Conservation (phyloP, 2,888 invertebrate species). For the Chymomyza fuscimana region DNA sequence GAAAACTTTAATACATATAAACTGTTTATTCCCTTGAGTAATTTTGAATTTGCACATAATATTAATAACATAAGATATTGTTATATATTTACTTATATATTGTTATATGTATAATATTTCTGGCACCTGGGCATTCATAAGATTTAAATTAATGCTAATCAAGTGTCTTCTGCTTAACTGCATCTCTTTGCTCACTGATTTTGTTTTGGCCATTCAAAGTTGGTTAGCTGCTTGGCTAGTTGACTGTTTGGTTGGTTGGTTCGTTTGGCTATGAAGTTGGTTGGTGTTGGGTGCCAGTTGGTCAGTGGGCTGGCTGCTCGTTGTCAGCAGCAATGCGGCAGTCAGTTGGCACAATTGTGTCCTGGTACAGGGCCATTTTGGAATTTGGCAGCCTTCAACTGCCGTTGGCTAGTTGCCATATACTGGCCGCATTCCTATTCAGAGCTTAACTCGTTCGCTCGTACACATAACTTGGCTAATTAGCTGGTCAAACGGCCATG, state of each 20-base stretch:
- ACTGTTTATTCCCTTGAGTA: background rate
- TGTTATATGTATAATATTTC: background rate
- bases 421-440: slow-evolving; percentile 18
- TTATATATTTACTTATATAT: background rate
- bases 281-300: too few species aligned
- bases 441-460: slow-evolving; percentile 45
- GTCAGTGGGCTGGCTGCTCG: too few species aligned
- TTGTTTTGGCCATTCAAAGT: background rate
- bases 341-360: slow-evolving; percentile 32
- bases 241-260: slow-evolving; percentile 3
- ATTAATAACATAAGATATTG: background rate
- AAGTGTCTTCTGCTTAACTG: slow-evolving; percentile 40
- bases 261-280: too few species aligned
- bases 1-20: background rate
- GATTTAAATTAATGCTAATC: slow-evolving; percentile 28
- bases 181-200: slow-evolving; percentile 12
- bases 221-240: background rate
- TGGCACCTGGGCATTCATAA: background rate
- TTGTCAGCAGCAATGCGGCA: slow-evolving; percentile 1
- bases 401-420: slow-evolving; percentile 6
- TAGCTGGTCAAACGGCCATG: slow-evolving; percentile 61
- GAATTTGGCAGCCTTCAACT: background rate
- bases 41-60: background rate
- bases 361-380: background rate
- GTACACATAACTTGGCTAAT: slow-evolving; percentile 46